Conservation (phyloP, 2,797 vertebrate species). For the Sparidentex hasta region DNA sequence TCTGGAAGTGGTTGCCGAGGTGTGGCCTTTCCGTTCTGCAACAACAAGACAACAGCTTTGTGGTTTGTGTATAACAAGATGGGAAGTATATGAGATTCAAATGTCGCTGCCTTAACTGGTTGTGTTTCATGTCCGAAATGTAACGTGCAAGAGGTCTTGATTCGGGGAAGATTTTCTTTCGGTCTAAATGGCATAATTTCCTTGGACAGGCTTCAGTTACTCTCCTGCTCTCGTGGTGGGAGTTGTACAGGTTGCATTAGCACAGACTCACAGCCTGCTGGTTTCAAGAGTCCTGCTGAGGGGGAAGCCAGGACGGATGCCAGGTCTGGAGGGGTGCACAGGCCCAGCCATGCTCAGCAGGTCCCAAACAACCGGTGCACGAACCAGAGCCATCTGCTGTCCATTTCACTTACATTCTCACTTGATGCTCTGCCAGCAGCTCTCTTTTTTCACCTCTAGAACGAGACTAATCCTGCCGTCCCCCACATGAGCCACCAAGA, state of each 20-base stretch:
- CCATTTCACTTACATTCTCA: conserved; percentile 74
- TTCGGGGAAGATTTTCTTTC: conserved; percentile 2
- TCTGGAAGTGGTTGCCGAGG: conserved; percentile 55
- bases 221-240: conserved; percentile 25
- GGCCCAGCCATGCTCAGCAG: conserved; percentile 62
- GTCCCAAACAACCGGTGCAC: conserved; percentile 67
- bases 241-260: conserved; percentile 55
- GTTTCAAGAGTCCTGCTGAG: conserved; percentile 47
- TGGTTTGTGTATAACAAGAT: conserved; percentile 32
- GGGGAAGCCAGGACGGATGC: conserved; percentile 59
- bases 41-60: conserved; percentile 27
- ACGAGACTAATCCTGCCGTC: conserved; percentile 42
- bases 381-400: conserved; percentile 81
- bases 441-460: conserved; percentile 58
- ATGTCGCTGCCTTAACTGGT: not conserved
- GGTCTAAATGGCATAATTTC: conserved; percentile 19
- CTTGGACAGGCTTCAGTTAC: conserved; percentile 22
- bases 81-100: not conserved
- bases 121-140: too few relatives aligned
- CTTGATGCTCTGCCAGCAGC: conserved; percentile 71
- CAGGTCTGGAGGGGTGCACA: conserved; percentile 69
- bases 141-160: not conserved
- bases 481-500: conserved; percentile 51
- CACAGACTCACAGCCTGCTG: conserved; percentile 49
- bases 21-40: conserved; percentile 49